A percentile compares a stretch with the other conserved stretches of the same genome.
phyloP scores from a whole-genome alignment of 2,113 vertebrate species.

The Oenanthe melanoleuca region DNA sequence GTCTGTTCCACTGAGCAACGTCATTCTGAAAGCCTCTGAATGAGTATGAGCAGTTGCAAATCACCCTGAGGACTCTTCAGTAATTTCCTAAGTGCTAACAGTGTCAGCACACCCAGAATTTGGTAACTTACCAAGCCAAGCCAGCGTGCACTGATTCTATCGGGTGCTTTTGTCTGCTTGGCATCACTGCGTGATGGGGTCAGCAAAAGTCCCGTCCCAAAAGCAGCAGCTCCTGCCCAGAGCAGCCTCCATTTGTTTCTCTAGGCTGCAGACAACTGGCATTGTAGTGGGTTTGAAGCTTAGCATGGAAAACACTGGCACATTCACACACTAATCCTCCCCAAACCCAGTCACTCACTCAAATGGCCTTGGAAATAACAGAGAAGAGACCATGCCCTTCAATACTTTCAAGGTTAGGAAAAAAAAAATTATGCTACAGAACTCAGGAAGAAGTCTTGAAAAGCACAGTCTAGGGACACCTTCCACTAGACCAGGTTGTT shows the following conservation, averaged over 20 bases:
- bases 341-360: neutral
- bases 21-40: neutral
- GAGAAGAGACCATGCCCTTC: neutral
- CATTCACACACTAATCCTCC: constrained; percentile 49
- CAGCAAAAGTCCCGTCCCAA: constrained; percentile 5
- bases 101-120: neutral
- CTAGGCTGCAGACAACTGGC: constrained; percentile 17
- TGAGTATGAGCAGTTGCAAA: neutral
- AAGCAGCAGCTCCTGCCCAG: neutral
- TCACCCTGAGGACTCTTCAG: neutral
- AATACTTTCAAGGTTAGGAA: neutral
- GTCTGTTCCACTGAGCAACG: rapidly evolving
- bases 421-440: neutral
- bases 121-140: neutral
- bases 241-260: neutral
- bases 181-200: neutral
- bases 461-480: neutral
- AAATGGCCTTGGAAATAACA: neutral
- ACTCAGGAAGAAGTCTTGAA: neutral
- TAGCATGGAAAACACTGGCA: constrained; percentile 48
- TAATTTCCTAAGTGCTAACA: neutral
- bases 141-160: rapidly evolving
- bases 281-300: neutral
- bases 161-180: neutral
- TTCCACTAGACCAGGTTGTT: neutral